phyloP scores from a whole-genome alignment of 2,113 vertebrate species.

The Corythoichthys intestinalis region DNA sequence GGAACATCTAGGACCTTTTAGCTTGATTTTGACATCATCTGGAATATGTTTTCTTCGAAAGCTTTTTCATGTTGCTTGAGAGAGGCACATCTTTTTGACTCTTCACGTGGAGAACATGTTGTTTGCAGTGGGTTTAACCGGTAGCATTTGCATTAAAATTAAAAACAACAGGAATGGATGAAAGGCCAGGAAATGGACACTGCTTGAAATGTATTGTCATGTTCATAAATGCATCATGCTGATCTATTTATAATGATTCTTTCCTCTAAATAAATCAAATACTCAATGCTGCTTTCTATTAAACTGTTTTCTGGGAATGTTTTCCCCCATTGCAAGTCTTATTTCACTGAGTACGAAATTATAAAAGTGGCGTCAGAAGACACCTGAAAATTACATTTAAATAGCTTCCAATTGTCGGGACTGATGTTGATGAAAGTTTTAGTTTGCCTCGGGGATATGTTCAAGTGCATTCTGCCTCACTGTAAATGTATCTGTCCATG shows the following conservation, averaged over 20 bases:
- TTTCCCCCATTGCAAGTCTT: neutral
- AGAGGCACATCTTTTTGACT: neutral
- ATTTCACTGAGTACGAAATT: neutral
- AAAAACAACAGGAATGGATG: neutral
- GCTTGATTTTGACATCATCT: neutral
- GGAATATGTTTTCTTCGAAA: too few species aligned
- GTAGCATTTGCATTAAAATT: neutral
- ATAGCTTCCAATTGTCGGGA: neutral
- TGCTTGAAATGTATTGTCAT: neutral
- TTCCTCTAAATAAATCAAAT: neutral
- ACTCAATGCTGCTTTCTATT: neutral
- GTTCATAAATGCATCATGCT: neutral
- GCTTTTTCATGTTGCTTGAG: too few species aligned
- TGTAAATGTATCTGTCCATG: slow-evolving; percentile 22
- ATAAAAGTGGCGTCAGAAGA: slow-evolving; percentile 28
- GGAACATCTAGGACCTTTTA: neutral
- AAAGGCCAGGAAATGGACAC: neutral
- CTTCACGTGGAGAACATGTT: neutral
- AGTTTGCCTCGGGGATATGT: slow-evolving; percentile 21
- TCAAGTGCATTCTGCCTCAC: slow-evolving; percentile 15
- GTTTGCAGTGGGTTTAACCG: neutral
- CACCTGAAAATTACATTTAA: slow-evolving; percentile 6
- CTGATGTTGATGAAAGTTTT: slow-evolving; percentile 1
- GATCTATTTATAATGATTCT: neutral
- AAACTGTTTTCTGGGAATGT: too few species aligned